Conservation (phyloP, 2,888 invertebrate species). For the Andrena camellia region DNA sequence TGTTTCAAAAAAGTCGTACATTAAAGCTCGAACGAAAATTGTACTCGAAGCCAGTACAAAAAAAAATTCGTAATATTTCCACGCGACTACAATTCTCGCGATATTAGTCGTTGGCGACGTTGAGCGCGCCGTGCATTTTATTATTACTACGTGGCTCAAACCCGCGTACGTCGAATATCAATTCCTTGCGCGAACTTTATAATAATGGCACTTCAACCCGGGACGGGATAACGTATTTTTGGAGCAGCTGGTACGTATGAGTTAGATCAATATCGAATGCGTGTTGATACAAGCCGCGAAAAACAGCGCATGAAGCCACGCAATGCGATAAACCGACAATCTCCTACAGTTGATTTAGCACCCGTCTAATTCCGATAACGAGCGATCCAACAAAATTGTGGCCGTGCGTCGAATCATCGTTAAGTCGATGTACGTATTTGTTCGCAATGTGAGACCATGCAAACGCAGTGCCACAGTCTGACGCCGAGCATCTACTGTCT, state of each 20-base stretch:
- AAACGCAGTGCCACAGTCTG: constrained; percentile 7
- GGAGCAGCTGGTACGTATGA: neutral
- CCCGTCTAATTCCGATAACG: neutral
- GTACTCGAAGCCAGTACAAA: neutral
- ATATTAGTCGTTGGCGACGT: neutral
- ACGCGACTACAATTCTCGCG: no score
- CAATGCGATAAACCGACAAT: constrained; percentile 21
- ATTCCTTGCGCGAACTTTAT: neutral
- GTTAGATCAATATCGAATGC: constrained; percentile 30
- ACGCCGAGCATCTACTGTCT: constrained; percentile 12
- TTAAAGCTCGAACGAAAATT: neutral
- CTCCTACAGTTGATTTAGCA: constrained; percentile 22
- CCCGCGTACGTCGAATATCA: neutral
- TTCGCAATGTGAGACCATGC: constrained; percentile 23
- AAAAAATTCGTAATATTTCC: neutral
- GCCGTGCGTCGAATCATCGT: neutral
- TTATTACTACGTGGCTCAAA: neutral
- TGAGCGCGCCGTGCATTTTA: neutral
- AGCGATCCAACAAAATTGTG: constrained; percentile 17
- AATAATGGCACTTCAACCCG: neutral
- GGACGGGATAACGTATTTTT: neutral
- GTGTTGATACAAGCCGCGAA: constrained; percentile 12
- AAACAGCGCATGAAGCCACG: constrained; percentile 1
- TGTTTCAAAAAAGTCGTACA: no score
- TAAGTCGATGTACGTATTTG: neutral